Conservation (phyloP, 2,888 invertebrate genomes). For the Andrena marginata region DNA sequence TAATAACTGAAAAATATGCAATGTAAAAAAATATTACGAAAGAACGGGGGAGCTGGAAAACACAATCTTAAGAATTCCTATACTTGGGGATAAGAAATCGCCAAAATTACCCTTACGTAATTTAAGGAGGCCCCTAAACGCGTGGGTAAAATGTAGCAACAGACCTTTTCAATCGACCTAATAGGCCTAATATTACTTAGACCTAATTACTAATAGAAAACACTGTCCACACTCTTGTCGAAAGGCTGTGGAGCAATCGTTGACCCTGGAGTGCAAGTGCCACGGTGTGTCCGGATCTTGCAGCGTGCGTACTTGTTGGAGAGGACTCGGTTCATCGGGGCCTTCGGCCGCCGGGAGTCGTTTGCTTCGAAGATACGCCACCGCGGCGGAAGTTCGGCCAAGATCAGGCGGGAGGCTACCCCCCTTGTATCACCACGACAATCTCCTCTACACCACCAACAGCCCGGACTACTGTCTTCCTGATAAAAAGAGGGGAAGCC, state of each 20-base stretch:
- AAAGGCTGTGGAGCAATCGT: conserved; percentile 88
- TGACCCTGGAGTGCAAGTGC: conserved; percentile 91
- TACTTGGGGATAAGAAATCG: too few species aligned
- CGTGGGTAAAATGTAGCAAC: too few species aligned
- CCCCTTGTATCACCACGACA: conserved; percentile 85
- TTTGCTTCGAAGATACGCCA: conserved; percentile 87
- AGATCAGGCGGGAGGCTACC: conserved; percentile 82
- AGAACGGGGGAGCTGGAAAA: too few species aligned
- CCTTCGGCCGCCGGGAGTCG: conserved; percentile 87
- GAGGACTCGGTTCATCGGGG: conserved; percentile 86
- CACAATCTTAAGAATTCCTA: too few species aligned
- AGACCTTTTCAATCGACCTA: too few species aligned
- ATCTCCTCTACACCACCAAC: conserved; percentile 91
- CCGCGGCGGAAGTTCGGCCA: conserved; percentile 86
- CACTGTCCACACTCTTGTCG: conserved; percentile 27
- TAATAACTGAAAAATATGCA: too few species aligned
- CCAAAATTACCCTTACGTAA: too few species aligned
- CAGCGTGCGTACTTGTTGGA: conserved; percentile 93
- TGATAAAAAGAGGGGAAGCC: conserved; percentile 90
- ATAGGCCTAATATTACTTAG: background rate
- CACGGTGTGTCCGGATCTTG: conserved; percentile 95
- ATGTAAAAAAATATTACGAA: too few species aligned
- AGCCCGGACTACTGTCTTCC: conserved; percentile 94
- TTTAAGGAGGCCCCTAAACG: too few species aligned
- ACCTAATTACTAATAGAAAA: background rate